Evolutionary conservation across 2,113 vertebrate species (phyloP).

Genomic region (Antigone vipio): DNA sequence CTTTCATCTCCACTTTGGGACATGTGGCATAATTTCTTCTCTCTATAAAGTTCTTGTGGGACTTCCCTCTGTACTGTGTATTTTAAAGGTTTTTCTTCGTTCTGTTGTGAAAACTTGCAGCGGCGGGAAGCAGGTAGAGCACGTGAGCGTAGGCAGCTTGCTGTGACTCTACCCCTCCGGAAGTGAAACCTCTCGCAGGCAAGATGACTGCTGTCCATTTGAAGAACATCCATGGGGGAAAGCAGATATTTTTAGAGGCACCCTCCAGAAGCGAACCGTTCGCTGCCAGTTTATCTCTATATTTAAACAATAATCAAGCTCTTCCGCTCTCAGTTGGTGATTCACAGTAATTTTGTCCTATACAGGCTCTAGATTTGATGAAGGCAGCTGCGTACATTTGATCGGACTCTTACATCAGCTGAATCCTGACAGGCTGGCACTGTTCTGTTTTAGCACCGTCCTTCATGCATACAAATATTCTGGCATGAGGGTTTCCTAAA

Average conservation of each 20-base stretch:
- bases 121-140: background rate
- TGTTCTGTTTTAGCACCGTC: background rate
- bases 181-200: background rate
- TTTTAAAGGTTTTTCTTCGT: background rate
- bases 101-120: background rate
- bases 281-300: background rate
- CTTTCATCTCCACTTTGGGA: background rate
- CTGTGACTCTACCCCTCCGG: background rate
- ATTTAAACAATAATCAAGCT: slow-evolving; percentile 7
- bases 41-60: background rate
- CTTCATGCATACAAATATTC: slow-evolving; percentile 17
- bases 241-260: background rate
- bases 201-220: background rate
- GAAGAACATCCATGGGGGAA: background rate
- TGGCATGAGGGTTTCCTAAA: slow-evolving; percentile 25
- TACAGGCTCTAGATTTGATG: background rate
- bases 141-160: background rate
- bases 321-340: slow-evolving; percentile 4
- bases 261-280: background rate
- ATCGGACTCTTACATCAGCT: slow-evolving; percentile 2
- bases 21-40: background rate
- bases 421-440: background rate
- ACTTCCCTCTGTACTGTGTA: background rate
- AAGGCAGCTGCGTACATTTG: background rate
- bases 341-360: slow-evolving; percentile 11